These are phyloP conservation scores for Spea multiplicata DNA, from an alignment of 2,113 vertebrate genomes.

Conservation along the genomic window DNA sequence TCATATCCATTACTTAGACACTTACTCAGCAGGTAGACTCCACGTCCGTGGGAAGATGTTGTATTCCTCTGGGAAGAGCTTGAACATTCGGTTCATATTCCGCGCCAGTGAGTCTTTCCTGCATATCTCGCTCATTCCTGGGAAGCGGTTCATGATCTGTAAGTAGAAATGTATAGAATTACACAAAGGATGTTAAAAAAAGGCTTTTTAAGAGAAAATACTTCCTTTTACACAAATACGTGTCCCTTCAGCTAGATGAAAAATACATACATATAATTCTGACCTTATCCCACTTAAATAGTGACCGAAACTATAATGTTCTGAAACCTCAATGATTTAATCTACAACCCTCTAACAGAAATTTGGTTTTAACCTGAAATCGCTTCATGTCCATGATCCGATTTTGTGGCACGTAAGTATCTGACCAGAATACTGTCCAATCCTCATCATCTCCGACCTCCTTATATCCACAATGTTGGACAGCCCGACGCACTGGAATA, in stretches of 20 bases:
- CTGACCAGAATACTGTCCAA: constrained; percentile 69
- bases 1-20: constrained; percentile 7
- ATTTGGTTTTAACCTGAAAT: constrained; percentile 63
- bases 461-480: constrained; percentile 61
- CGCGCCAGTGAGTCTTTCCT: constrained; percentile 70
- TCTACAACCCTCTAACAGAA: no score
- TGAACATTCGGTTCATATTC: constrained; percentile 72
- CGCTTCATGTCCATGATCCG: constrained; percentile 70
- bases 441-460: constrained; percentile 65
- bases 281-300: no score
- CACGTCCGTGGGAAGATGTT: constrained; percentile 71
- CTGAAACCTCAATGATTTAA: no score
- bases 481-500: constrained; percentile 67
- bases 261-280: no score
- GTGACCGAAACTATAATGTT: no score
- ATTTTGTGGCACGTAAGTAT: constrained; percentile 63
- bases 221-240: no score
- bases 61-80: constrained; percentile 68
- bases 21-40: constrained; percentile 75
- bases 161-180: neutral
- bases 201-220: no score
- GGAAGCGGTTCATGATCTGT: constrained; percentile 77
- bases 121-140: constrained; percentile 75
- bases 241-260: no score
- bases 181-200: constrained; percentile 45